These are phyloP conservation scores for Parambassis ranga DNA, from an alignment of 2,797 vertebrate species.

Conservation along the genomic window DNA sequence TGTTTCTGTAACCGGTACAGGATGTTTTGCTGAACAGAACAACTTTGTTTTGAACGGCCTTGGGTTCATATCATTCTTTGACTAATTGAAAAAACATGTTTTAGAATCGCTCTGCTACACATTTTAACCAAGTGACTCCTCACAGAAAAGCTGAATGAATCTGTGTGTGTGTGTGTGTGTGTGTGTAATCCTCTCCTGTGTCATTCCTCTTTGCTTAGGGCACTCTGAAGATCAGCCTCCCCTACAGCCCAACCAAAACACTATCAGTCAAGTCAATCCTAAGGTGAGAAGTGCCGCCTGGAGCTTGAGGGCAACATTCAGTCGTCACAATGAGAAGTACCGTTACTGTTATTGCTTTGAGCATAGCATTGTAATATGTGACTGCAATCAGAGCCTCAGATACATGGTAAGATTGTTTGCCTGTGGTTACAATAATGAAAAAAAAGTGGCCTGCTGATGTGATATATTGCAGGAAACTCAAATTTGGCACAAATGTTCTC, in stretches of 20 bases:
- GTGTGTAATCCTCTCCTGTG: conserved; percentile 36
- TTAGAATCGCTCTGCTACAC: too few relatives aligned
- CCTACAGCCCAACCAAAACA: conserved; percentile 98
- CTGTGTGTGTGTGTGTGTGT: neutral
- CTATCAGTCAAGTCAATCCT: conserved; percentile 99
- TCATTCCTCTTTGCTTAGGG: conserved; percentile 82
- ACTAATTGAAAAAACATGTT: conserved; percentile 3
- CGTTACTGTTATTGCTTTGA: neutral
- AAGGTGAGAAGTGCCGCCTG: conserved; percentile 81
- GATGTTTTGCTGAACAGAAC: conserved; percentile 46
- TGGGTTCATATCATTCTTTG: conserved; percentile 27
- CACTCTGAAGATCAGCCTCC: conserved; percentile 97
- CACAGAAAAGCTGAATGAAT: neutral
- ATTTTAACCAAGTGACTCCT: neutral
- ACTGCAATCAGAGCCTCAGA: neutral
- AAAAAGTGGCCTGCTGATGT: too few relatives aligned
- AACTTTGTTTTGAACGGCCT: conserved; percentile 25
- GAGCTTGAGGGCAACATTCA: neutral
- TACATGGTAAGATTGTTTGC: too few relatives aligned
- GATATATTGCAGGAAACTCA: too few relatives aligned
- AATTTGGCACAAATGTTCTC: too few relatives aligned
- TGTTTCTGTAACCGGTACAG: conserved; percentile 50
- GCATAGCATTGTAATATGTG: neutral
- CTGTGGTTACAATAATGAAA: too few relatives aligned
- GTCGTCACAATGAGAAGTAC: neutral